Evolutionary conservation across 2,888 invertebrate genomes (phyloP).

Genomic region (Nycteola revayana): DNA sequence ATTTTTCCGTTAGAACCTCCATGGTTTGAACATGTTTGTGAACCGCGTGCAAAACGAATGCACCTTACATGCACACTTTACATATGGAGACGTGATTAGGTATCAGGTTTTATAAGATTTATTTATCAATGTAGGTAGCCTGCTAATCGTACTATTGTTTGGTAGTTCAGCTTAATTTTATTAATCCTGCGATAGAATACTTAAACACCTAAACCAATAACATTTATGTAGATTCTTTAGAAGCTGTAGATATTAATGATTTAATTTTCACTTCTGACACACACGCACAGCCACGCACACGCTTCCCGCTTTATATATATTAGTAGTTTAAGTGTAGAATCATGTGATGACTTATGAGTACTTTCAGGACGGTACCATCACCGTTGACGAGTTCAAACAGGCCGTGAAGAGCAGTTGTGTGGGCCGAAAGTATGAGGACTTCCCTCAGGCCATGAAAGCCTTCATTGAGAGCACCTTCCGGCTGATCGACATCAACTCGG

Average conservation of each 20-base stretch:
- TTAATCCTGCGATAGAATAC: conserved; percentile 6
- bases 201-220: too few species aligned
- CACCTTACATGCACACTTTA: conserved; percentile 14
- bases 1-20: conserved; percentile 4
- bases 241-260: conserved; percentile 6
- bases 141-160: conserved; percentile 9
- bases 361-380: conserved; percentile 89
- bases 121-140: conserved; percentile 4
- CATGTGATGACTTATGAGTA: conserved; percentile 21
- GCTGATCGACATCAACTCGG: conserved; percentile 90
- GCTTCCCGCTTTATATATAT: conserved; percentile 43
- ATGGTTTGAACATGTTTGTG: conserved; percentile 7
- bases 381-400: conserved; percentile 89
- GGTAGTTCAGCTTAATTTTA: conserved; percentile 20
- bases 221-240: too few species aligned
- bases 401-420: conserved; percentile 91
- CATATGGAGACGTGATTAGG: conserved; percentile 8
- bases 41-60: conserved; percentile 10
- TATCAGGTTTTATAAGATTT: conserved; percentile 11
- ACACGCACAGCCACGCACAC: conserved; percentile 47
- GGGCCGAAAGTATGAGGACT: conserved; percentile 88
- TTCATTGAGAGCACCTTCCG: conserved; percentile 93
- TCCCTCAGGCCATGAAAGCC: conserved; percentile 93
- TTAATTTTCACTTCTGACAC: conserved; percentile 33
- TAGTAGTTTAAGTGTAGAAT: conserved; percentile 11